Base-by-base conservation (phyloP, 2,113 vertebrate species). In the Mesitornis unicolor region DNA sequence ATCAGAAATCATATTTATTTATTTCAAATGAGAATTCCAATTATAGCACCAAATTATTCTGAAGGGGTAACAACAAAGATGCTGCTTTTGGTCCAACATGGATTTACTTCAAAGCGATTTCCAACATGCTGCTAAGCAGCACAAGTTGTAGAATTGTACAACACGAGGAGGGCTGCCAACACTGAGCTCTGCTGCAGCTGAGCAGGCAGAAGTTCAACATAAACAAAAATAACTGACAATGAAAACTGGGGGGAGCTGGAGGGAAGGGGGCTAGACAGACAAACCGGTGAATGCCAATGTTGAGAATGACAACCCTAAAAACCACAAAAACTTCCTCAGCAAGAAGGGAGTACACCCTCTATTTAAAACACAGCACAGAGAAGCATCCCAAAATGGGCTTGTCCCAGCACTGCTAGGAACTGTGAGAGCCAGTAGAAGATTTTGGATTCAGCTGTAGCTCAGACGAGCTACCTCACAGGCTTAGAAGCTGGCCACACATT, bases 181-280 rank as follows among this genome's bases (percentile, higher is more conserved):
- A 68, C 54, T 2, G 6, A 87, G 75, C 85, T 96, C 76, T 94
- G 84, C 89, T 95, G 93, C 92, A 95, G 95, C 92, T 93, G 92
- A 96, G 74, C 94, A 93, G 86, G 79, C 95, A 95, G 74, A 59
- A 95, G 95, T 94, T 96, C 93, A 96, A 90, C 67, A 87, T 47
- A 96, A 97, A 93, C 93, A 96, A 95, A 96, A 95, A 97, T 80
- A 94, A 92, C 57, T 95, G 94, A 87, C 95, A 95, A 93, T 51
- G 77, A 97, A 96, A 95, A 85, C 90, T 29, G 16, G 84, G 43
- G 35, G 47, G 40, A 76, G 43, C 73, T 51, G 28, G 64, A 84
- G 14, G 43, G 60, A 60, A 89, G 28, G 43, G 75, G 38, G 81
- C 54, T 43, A 94, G 85, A 64, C 48, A 88, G 73, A 87, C 56